These are phyloP conservation scores for Sinhomidia bicolor DNA, from an alignment of 2,888 invertebrate species.

Conservation along the genomic window DNA sequence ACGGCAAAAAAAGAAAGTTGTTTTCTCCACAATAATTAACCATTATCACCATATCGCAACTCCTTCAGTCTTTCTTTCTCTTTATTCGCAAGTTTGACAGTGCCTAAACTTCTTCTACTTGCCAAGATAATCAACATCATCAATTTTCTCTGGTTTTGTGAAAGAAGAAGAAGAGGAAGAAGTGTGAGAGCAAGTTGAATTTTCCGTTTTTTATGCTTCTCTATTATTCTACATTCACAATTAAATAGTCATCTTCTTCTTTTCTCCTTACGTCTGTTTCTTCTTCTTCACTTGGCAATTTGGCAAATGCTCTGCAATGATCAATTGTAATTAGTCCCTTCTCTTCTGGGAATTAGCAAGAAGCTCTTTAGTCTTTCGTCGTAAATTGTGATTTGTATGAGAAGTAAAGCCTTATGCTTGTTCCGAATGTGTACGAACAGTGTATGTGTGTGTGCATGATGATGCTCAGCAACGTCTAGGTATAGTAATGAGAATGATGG, in stretches of 20 bases:
- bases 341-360: conserved; percentile 40
- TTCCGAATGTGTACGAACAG: not conserved
- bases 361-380: not conserved
- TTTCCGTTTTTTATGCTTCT: not conserved
- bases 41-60: conserved; percentile 3
- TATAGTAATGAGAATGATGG: not conserved
- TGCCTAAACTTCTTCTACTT: not conserved
- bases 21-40: not conserved
- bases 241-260: conserved; percentile 4
- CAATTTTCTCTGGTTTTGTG: not conserved
- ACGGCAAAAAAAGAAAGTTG: not conserved
- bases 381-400: not conserved
- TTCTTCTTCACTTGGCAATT: conserved; percentile 23
- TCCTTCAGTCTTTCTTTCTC: not conserved
- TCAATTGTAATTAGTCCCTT: conserved; percentile 42
- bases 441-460: too few species aligned
- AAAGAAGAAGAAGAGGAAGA: not conserved
- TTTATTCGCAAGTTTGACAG: not conserved
- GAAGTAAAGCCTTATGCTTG: not conserved
- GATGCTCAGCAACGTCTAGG: too few species aligned
- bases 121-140: conserved; percentile 10
- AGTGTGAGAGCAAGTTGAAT: conserved; percentile 8
- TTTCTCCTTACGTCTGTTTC: not conserved
- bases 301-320: conserved; percentile 34
- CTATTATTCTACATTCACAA: conserved; percentile 23